Evolutionary conservation across 2,113 vertebrate species (phyloP).

Genomic region (Acrocephalus kingi): DNA sequence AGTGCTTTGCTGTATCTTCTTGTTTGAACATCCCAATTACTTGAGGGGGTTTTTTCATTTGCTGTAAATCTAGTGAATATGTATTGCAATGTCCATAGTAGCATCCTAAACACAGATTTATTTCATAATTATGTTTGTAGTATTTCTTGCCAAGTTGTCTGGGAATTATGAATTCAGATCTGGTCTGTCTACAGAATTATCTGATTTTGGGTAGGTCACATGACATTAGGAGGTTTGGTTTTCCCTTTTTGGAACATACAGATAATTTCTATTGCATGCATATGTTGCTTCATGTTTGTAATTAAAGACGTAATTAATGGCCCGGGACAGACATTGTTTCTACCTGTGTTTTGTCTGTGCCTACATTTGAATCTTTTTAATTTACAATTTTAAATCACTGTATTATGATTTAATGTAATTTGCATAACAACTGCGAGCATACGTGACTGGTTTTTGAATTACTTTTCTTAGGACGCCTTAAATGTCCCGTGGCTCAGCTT

Average conservation of each 20-base stretch:
- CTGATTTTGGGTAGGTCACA: background rate
- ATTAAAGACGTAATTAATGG: background rate
- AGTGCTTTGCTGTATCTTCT: background rate
- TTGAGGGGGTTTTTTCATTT: background rate
- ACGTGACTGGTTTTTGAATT: background rate
- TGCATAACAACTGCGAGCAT: background rate
- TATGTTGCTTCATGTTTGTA: background rate
- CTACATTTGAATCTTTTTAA: background rate
- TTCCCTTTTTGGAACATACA: background rate
- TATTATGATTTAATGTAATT: background rate
- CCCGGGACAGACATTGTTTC: background rate
- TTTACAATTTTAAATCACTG: background rate
- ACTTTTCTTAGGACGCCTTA: constrained; percentile 64
- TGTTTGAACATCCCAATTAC: background rate
- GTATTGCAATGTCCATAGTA: background rate
- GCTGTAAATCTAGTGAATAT: background rate
- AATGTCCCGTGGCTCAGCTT: constrained; percentile 76
- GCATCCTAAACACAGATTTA: background rate
- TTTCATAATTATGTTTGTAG: background rate
- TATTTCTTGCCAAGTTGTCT: background rate
- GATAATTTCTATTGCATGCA: background rate
- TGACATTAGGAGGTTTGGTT: background rate
- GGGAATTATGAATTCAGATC: background rate
- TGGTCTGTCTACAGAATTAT: background rate
- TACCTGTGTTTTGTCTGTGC: background rate